These are phyloP conservation scores for Pterocles gutturalis DNA, from an alignment of 2,113 vertebrate genomes.

Conservation along the genomic window DNA sequence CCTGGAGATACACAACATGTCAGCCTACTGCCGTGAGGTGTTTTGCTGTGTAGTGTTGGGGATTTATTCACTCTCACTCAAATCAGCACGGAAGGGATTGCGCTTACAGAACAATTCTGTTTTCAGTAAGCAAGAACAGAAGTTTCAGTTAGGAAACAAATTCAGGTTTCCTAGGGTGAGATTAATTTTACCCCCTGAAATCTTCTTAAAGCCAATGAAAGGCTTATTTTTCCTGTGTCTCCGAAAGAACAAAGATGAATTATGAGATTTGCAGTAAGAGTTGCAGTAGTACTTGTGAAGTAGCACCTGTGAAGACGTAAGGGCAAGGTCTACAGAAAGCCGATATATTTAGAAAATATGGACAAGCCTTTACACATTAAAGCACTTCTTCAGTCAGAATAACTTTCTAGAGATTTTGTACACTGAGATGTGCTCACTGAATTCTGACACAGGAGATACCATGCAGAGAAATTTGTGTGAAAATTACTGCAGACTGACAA, in stretches of 20 bases:
- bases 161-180: background rate
- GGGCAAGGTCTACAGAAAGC: background rate
- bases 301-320: background rate
- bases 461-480: background rate
- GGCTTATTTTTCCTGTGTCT: background rate
- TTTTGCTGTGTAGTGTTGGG: background rate
- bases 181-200: background rate
- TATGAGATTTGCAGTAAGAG: background rate
- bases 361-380: background rate
- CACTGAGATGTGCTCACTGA: background rate
- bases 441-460: background rate
- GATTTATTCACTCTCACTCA: background rate
- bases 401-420: background rate
- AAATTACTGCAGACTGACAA: background rate
- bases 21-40: background rate
- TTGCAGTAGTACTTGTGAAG: background rate
- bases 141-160: background rate
- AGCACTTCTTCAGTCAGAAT: background rate
- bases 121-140: conserved; percentile 24
- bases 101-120: background rate
- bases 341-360: background rate
- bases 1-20: conserved; percentile 20
- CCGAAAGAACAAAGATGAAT: background rate
- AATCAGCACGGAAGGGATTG: background rate
- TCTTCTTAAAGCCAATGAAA: background rate